A percentile compares a stretch with the other conserved stretches of the same genome.
These are phyloP conservation scores for Lagorchestes hirsutus DNA, from an alignment of 2,797 vertebrate species.

Conservation along the genomic window DNA sequence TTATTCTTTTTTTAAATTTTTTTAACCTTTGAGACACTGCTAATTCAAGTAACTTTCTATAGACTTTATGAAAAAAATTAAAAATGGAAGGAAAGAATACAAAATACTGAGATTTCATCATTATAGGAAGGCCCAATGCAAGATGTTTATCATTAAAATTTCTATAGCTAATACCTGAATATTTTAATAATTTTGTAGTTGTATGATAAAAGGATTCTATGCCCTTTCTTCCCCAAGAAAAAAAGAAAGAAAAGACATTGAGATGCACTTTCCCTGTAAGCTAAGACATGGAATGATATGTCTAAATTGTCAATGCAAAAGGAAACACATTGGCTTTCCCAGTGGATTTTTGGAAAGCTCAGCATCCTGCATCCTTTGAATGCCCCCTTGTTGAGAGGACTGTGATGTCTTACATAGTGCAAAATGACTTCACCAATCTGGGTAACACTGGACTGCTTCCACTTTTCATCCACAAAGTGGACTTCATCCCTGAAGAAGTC, in stretches of 20 bases:
- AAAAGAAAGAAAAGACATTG: conserved; percentile 15
- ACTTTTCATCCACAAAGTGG: conserved; percentile 53
- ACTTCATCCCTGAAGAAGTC: conserved; percentile 22
- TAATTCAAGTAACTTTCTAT: conserved; percentile 43
- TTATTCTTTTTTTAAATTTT: neutral
- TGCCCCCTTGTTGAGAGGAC: conserved; percentile 29
- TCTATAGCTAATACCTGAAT: conserved; percentile 26
- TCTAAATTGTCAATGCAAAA: conserved; percentile 40
- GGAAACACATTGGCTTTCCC: conserved; percentile 44
- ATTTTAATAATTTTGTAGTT: conserved; percentile 25
- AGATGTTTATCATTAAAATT: conserved; percentile 23
- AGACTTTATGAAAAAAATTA: neutral
- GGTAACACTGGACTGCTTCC: conserved; percentile 17
- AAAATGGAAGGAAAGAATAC: conserved; percentile 1
- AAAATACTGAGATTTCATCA: neutral
- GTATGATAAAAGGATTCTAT: conserved; percentile 36
- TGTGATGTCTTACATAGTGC: neutral
- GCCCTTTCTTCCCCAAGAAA: neutral
- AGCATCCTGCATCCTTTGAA: conserved; percentile 43
- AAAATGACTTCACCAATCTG: conserved; percentile 52
- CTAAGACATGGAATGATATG: conserved; percentile 38
- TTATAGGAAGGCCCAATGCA: neutral
- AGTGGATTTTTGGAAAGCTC: conserved; percentile 34
- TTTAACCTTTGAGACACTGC: neutral
- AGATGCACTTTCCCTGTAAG: conserved; percentile 4